phyloP scores from a whole-genome alignment of 2,113 vertebrate species.

The Cygnus atratus region DNA sequence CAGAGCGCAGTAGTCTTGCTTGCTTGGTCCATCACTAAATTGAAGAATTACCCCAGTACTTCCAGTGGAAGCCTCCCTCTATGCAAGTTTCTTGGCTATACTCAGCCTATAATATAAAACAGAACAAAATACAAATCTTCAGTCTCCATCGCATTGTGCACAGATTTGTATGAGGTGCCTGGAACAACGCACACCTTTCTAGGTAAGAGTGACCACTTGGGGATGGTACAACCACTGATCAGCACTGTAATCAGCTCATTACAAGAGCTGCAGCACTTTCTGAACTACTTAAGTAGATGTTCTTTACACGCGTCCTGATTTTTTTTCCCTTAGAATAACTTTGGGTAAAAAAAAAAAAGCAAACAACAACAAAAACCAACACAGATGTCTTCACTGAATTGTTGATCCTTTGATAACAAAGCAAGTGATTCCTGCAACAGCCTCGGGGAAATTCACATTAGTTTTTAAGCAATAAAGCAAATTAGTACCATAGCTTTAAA shows the following conservation, averaged over 20 bases:
- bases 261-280: background rate
- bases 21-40: background rate
- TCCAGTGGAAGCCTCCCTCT: background rate
- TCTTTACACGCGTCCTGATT: background rate
- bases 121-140: background rate
- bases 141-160: background rate
- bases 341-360: background rate
- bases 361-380: background rate
- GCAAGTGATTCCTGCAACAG: slow-evolving; percentile 18
- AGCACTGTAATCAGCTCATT: background rate
- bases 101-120: background rate
- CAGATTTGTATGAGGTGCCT: background rate
- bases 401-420: slow-evolving; percentile 48
- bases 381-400: slow-evolving; percentile 22
- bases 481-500: slow-evolving; percentile 48
- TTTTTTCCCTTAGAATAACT: background rate
- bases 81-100: background rate
- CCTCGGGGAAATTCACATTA: background rate
- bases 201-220: background rate
- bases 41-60: background rate
- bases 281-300: background rate
- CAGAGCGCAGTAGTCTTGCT: background rate
- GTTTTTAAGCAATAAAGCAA: slow-evolving; percentile 52
- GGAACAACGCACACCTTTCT: background rate
- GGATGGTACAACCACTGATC: background rate